Conservation (phyloP, 1,140 invertebrate genomes). For the Pseudomyrmex dendroicus region DNA sequence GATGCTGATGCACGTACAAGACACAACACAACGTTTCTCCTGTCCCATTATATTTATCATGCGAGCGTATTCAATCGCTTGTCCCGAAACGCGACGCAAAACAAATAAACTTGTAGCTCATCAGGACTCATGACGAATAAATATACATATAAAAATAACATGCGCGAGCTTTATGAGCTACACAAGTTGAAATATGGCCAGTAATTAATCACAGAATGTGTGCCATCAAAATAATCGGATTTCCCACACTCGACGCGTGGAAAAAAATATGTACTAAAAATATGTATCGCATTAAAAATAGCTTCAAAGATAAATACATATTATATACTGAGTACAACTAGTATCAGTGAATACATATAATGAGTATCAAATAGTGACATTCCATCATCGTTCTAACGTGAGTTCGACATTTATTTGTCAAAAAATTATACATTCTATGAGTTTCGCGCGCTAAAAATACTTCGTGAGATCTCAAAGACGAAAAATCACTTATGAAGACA, state of each 20-base stretch:
- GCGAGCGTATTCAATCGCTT: too few relatives aligned
- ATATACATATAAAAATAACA: conserved; percentile 33
- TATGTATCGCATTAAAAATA: background rate
- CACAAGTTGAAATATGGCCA: background rate
- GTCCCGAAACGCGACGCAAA: background rate
- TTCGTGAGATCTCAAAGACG: background rate
- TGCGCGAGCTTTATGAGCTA: background rate
- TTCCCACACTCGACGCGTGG: background rate
- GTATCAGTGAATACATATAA: too few relatives aligned
- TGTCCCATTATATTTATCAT: too few relatives aligned
- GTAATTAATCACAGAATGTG: conserved; percentile 16
- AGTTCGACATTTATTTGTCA: background rate
- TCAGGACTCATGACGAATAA: background rate
- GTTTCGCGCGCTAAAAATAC: background rate
- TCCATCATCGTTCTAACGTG: too few relatives aligned
- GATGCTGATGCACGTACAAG: too few relatives aligned
- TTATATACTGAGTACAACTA: background rate
- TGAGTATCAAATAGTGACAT: too few relatives aligned
- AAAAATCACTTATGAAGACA: background rate
- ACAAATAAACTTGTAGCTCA: conserved; percentile 20
- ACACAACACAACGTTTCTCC: too few relatives aligned
- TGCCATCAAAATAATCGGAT: conserved; percentile 25
- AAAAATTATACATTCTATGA: conserved; percentile 6
- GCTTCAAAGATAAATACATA: background rate
- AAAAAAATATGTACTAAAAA: background rate